phyloP scores from a whole-genome alignment of 2,888 invertebrate species.

The Sialis lutaria region DNA sequence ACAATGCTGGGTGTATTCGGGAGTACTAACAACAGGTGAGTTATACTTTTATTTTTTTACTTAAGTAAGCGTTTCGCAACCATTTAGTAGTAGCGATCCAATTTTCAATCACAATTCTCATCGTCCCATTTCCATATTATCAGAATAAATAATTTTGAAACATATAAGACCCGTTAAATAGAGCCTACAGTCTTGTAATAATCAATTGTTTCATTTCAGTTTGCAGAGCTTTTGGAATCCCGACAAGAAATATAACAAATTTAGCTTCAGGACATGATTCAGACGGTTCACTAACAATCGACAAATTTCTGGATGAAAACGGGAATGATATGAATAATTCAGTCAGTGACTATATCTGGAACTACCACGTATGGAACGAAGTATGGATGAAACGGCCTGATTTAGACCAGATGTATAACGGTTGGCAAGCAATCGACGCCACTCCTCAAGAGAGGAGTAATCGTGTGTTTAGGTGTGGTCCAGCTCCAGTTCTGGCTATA shows the following conservation, averaged over 20 bases:
- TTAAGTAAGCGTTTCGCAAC: no score
- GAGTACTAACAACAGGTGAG: conserved; percentile 40
- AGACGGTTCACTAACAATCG: conserved; percentile 68
- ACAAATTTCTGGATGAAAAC: conserved; percentile 53
- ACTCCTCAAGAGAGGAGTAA: conserved; percentile 28
- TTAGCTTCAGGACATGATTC: conserved; percentile 80
- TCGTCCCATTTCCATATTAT: no score
- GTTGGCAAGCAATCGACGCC: conserved; percentile 39
- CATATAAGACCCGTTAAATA: no score
- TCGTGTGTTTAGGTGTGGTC: conserved; percentile 19
- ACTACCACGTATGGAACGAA: conserved; percentile 37
- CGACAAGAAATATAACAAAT: conserved; percentile 63
- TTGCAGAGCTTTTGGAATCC: conserved; percentile 67
- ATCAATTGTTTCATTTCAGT: conserved; percentile 26
- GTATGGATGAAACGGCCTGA: conserved; percentile 32
- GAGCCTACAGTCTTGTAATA: no score
- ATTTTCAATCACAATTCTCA: no score
- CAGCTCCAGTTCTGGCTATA: conserved; percentile 24
- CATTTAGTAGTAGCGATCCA: no score
- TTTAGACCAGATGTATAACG: conserved; percentile 13
- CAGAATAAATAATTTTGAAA: no score
- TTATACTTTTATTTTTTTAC: no score
- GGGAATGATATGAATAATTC: conserved; percentile 6
- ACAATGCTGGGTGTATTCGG: conserved; percentile 84
- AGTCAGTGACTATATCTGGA: conserved; percentile 30